A percentile compares a stretch with the other conserved stretches of the same genome.
phyloP scores from a whole-genome alignment of 2,113 vertebrate genomes.

The Centropus bengalensis region DNA sequence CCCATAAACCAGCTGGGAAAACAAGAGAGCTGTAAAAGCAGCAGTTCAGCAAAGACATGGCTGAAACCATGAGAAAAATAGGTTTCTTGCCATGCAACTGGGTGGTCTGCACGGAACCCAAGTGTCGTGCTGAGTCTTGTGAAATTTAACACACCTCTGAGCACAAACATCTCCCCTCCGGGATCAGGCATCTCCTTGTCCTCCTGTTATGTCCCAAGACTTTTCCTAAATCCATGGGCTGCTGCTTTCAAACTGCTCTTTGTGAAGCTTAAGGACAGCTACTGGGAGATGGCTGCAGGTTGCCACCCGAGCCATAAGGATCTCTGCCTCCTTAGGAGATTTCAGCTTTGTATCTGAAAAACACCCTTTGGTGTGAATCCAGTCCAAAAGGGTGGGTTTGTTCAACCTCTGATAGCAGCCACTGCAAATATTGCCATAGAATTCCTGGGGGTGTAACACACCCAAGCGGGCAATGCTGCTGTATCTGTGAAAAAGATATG shows the following conservation, averaged over 20 bases:
- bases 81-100: slow-evolving; percentile 9
- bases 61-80: background rate
- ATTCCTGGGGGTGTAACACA: background rate
- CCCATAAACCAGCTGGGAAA: slow-evolving; percentile 67
- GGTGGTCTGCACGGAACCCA: slow-evolving; percentile 31
- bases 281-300: too few relatives aligned
- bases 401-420: background rate
- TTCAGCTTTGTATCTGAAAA: background rate
- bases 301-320: background rate
- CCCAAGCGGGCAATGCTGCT: background rate
- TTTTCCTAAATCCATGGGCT: background rate
- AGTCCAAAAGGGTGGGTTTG: background rate
- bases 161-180: background rate
- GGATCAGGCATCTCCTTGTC: background rate
- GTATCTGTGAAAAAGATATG: background rate
- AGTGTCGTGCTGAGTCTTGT: background rate
- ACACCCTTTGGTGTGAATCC: background rate
- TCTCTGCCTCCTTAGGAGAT: background rate
- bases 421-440: background rate
- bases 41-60: background rate
- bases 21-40: slow-evolving; percentile 39
- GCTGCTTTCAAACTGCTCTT: background rate
- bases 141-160: background rate
- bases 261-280: background rate
- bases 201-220: background rate